phyloP scores from a whole-genome alignment of 2,797 vertebrate species.

The Tapera naevia region DNA sequence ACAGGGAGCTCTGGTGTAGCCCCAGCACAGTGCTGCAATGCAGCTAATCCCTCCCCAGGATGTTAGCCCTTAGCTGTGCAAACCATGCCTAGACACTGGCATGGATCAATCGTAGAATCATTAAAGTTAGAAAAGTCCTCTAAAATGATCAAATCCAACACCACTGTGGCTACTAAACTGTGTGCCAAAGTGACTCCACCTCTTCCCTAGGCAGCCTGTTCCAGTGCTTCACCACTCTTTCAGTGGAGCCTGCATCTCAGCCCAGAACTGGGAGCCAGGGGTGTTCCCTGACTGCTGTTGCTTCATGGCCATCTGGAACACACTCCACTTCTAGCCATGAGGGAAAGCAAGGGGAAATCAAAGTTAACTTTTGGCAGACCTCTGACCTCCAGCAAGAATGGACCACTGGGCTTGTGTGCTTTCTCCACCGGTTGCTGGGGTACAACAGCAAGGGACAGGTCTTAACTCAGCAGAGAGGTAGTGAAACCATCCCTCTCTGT shows the following conservation, averaged over 20 bases:
- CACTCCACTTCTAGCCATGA: background rate
- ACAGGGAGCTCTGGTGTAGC: background rate
- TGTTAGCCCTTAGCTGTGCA: rapidly evolving
- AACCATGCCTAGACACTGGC: background rate
- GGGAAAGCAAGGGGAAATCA: background rate
- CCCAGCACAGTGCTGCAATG: background rate
- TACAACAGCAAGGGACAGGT: background rate
- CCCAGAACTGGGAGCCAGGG: too few species aligned
- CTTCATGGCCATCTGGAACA: rapidly evolving
- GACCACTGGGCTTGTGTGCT: background rate
- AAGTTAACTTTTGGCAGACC: background rate
- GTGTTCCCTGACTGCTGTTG: background rate
- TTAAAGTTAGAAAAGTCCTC: too few species aligned
- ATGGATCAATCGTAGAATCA: too few species aligned
- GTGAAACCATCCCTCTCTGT: too few species aligned
- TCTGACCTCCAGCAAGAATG: background rate
- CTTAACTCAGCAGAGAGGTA: too few species aligned
- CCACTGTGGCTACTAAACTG: too few species aligned
- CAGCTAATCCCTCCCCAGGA: background rate
- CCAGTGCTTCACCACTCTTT: too few species aligned
- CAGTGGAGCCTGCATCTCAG: background rate
- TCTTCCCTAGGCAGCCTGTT: too few species aligned
- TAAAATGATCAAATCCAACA: too few species aligned
- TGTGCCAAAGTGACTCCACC: too few species aligned
- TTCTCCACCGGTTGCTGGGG: background rate